phyloP scores from a whole-genome alignment of 2,113 vertebrate genomes.

The Capricornis sumatraensis region DNA sequence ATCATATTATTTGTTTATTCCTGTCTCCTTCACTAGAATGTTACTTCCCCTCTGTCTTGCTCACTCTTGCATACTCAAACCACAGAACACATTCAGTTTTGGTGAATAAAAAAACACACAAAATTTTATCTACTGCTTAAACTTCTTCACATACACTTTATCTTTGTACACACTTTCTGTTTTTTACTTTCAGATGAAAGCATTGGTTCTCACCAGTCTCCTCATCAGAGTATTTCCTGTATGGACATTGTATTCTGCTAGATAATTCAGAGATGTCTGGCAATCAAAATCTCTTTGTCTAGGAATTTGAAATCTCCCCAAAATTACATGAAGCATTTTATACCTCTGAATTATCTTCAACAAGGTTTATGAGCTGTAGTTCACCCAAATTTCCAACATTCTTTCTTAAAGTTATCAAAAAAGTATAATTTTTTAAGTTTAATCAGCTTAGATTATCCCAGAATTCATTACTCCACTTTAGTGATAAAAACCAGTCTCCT shows the following conservation, averaged over 20 bases:
- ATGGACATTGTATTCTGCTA: background rate
- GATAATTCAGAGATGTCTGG: background rate
- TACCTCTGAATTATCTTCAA: background rate
- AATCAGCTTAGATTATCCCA: conserved; percentile 49
- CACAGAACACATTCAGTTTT: background rate
- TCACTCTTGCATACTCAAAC: background rate
- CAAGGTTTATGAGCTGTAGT: background rate
- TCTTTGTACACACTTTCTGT: background rate
- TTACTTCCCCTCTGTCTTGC: background rate
- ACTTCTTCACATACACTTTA: background rate
- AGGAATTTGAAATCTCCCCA: background rate
- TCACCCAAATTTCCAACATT: conserved; percentile 5
- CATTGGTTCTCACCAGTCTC: background rate
- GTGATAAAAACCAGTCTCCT: conserved; percentile 44
- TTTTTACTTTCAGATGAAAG: background rate
- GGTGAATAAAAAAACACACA: background rate
- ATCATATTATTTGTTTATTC: background rate
- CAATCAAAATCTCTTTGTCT: background rate
- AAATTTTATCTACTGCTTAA: background rate
- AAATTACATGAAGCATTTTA: background rate
- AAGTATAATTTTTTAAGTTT: conserved; percentile 9
- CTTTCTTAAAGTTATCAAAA: conserved; percentile 28
- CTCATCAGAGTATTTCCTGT: background rate
- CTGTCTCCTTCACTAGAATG: background rate
- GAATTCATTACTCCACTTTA: background rate